Evolutionary conservation across 2,888 invertebrate species (phyloP).

Genomic region (Lydus trimaculatus): DNA sequence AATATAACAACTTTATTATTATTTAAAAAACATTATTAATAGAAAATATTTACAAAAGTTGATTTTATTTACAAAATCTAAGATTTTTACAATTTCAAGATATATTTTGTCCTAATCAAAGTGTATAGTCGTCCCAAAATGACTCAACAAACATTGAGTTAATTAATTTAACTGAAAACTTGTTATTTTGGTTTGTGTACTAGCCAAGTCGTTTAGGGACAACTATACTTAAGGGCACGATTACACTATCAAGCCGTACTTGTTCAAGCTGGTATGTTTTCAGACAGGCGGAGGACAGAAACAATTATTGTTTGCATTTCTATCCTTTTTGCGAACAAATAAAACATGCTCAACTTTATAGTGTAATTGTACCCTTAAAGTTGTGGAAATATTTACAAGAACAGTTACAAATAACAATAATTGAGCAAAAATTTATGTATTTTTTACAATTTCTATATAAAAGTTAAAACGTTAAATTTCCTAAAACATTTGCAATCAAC

Average conservation of each 20-base stretch:
- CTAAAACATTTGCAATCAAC: too few relatives aligned
- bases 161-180: too few relatives aligned
- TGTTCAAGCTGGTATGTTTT: too few relatives aligned
- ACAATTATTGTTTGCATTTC: too few relatives aligned
- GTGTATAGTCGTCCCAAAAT: background rate
- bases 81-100: background rate
- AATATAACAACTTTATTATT: constrained; percentile 12
- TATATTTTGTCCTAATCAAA: background rate
- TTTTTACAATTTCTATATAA: background rate
- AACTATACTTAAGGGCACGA: background rate
- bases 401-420: background rate
- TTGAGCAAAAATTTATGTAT: background rate
- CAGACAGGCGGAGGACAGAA: too few relatives aligned
- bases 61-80: constrained; percentile 25
- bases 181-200: too few relatives aligned
- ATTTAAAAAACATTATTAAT: constrained; percentile 15
- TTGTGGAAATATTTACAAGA: background rate
- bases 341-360: too few relatives aligned
- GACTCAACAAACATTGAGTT: constrained; percentile 4
- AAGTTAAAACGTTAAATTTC: too few relatives aligned
- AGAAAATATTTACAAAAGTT: constrained; percentile 28
- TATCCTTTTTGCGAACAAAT: too few relatives aligned
- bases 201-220: background rate
- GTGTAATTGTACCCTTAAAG: too few relatives aligned
- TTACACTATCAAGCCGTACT: too few relatives aligned